Base-by-base conservation (phyloP, 2,797 vertebrate genomes). In the Rhyacichthys aspro region DNA sequence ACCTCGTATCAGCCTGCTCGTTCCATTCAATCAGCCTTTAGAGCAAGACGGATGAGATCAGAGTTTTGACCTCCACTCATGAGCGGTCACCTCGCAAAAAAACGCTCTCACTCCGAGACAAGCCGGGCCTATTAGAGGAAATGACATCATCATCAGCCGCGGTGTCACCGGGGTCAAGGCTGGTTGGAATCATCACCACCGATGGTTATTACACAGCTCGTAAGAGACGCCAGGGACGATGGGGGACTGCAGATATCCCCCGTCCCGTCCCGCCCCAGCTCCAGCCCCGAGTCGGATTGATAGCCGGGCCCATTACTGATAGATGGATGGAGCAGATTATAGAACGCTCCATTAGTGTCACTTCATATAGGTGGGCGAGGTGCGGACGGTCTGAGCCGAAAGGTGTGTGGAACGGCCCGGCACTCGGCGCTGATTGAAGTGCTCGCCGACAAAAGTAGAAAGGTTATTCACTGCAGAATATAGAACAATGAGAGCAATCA, bases 61-160 rank as follows among this genome's bases (percentile, higher is more conserved):
- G 71, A 74, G 83, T 72, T 82, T 73, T 90, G 88, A 89, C 88
- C 89, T 88, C 83, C 75, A 79, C 83, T 84, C 68, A 76, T 71
- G 78, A 86, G 77, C 70, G 78, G 78, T 68, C 78, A 61, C 70
- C 76, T 78, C 59, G 63, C 52, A 43, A 59, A 42, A 50, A 62
- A 59, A 50, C n/a, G 50, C 14, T 59, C 59, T 59, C 72, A 55
- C 56, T 64, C 54, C 32, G 55, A 85, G 84, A 86, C 79, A 77
- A 72, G 65, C 56, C 16, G 59, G n/a, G 43, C 53, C 81, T 79
- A 84, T 88, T 78, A 78, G 81, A 87, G 84, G 67, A 82, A 84
- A 85, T 91, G 81, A 90, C 88, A 89, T 89, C 87, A 89, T 86
- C 83, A 88, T 82, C 82, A 82, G 74, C 82, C 37, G 23, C 9